Evolutionary conservation across 2,113 vertebrate genomes (phyloP), one percentile per base, ranked within the genome.

Genomic region (Orientallactaga bullata): DNA sequence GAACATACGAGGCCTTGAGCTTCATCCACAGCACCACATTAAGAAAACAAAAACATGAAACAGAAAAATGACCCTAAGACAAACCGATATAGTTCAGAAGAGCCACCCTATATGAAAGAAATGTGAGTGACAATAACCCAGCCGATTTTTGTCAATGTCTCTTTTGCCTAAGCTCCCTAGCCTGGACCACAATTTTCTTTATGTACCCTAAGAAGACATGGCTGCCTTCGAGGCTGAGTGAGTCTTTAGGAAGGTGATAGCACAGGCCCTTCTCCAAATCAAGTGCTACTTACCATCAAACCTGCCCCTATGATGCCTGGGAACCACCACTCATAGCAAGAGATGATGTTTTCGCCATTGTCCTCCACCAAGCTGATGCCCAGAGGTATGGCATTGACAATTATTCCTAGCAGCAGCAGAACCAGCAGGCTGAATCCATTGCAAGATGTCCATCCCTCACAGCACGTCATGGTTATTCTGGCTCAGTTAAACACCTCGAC

Each of bases 251-350:
- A 74, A 11, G 20, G 26, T 72, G n/a, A 84, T 88, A 79, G 2
- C 2, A 47, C 21, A 65, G 20, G 8, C 20, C 20, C 39, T 32
- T 91, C 12, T 35, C 39, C 78, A 93, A 85, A 84, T 4, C n/a
- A 39, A 74, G 47, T 58, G 15, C 9, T 87, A 97, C 98, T 98
- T 91, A 98, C 97, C 96, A 98, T 88, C 72, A 96, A 0, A 30
- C 98, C 97, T 51, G 97, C 97, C 89, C 97, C 98, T 81, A 98
- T 82, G 47, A 98, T 88, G 88, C 98, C 98, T 4, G 97, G 98
- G 26, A 97, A 94, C 97, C 96, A 98, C 97, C 97, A 96, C 37
- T 98, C 97, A 88, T 96, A 98, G 93, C 98, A 98, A 51, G 97
- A 98, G 78, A 98, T 97, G 85, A 96, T 91, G 37, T 96, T 97